Percentiles rank a stretch among this genome's conserved stretches.
These are phyloP conservation scores for Cheilosia scutellata DNA, from an alignment of 2,888 invertebrate species.

Conservation along the genomic window DNA sequence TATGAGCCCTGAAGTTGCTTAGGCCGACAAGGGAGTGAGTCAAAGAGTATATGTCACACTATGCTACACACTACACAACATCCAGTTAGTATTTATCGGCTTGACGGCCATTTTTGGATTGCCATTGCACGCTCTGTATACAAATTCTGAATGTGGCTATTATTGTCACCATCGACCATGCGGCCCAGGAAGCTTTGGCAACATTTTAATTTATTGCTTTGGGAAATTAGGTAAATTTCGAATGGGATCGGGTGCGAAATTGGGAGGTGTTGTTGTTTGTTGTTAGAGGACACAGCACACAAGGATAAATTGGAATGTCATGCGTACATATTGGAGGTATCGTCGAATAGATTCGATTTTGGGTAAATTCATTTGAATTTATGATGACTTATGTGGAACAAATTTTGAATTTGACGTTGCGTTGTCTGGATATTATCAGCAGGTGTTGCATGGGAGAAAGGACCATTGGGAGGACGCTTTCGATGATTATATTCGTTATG, in stretches of 20 bases:
- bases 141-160: not conserved
- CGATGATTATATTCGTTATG: not conserved
- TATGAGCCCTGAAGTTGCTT: slow-evolving; percentile 26
- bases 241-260: slow-evolving; percentile 1
- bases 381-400: slow-evolving; percentile 64
- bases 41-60: slow-evolving; percentile 6
- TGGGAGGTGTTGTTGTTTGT: not conserved
- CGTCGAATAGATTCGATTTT: slow-evolving; percentile 33
- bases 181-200: slow-evolving; percentile 26
- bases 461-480: not conserved
- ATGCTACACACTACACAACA: not conserved
- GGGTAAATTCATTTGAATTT: slow-evolving; percentile 52
- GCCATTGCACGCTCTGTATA: slow-evolving; percentile 2
- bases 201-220: slow-evolving; percentile 68
- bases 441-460: slow-evolving; percentile 4
- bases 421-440: slow-evolving; percentile 21
- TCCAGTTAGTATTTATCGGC: slow-evolving; percentile 1
- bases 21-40: not conserved
- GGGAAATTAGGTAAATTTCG: slow-evolving; percentile 68
- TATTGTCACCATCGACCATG: slow-evolving; percentile 17
- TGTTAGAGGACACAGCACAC: not conserved
- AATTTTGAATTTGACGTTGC: slow-evolving; percentile 42
- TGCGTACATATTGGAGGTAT: not conserved
- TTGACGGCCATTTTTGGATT: not conserved
- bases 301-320: slow-evolving; percentile 8